These are phyloP conservation scores for Nycticebus coucang DNA, from an alignment of 2,113 vertebrate genomes.

Conservation along the genomic window DNA sequence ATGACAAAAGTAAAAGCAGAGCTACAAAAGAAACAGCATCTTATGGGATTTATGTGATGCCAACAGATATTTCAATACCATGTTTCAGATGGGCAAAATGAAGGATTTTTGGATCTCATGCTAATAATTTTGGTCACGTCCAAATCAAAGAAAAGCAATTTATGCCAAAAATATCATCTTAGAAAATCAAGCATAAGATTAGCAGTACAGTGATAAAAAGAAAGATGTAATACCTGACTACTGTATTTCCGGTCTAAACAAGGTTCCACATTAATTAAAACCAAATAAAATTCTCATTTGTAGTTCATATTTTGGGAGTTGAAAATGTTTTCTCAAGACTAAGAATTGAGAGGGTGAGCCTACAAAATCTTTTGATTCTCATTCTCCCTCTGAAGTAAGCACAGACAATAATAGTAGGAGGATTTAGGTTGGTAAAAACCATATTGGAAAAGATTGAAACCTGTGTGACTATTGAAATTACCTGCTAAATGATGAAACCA, in stretches of 20 bases:
- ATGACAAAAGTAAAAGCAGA: conserved; percentile 40
- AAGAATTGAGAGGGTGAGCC: background rate
- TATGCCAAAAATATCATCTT: background rate
- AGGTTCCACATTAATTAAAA: background rate
- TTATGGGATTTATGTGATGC: background rate
- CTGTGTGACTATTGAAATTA: conserved; percentile 16
- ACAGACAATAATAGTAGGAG: background rate
- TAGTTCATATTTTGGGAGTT: background rate
- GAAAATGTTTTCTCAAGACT: conserved; percentile 7
- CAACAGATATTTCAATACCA: background rate
- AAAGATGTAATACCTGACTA: background rate
- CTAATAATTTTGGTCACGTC: background rate
- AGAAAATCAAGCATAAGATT: background rate
- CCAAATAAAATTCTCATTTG: conserved; percentile 6
- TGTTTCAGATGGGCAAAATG: background rate
- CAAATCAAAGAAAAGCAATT: background rate
- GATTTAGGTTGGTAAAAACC: conserved; percentile 1
- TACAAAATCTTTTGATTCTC: background rate
- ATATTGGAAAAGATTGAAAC: background rate
- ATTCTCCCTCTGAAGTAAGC: background rate
- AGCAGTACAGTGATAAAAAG: background rate
- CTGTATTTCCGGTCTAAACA: background rate
- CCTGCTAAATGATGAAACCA: background rate
- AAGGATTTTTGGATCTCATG: background rate
- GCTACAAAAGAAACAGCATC: background rate